Conservation (phyloP, 2,113 vertebrate species). For the Sisor rabdophorus region DNA sequence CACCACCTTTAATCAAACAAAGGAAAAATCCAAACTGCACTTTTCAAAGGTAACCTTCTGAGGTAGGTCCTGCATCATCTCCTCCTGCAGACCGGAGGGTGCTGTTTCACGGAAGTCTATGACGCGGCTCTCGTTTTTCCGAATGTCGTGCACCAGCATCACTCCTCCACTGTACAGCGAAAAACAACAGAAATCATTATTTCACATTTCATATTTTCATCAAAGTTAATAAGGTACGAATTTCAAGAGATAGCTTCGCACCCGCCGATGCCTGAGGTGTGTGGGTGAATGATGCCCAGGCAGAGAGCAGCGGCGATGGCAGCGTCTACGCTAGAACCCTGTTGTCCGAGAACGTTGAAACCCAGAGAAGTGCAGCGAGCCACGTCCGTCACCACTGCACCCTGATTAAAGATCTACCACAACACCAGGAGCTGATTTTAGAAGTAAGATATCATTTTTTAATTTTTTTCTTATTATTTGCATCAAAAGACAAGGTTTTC, state of each 20-base stretch:
- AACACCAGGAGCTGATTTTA: neutral
- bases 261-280: conserved; percentile 92
- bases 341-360: conserved; percentile 77
- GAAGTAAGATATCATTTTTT: neutral
- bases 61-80: conserved; percentile 72
- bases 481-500: no score
- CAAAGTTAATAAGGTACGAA: neutral
- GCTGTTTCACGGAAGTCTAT: conserved; percentile 95
- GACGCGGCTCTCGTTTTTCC: conserved; percentile 83
- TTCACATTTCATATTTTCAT: no score
- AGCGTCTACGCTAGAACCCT: conserved; percentile 90
- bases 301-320: conserved; percentile 87
- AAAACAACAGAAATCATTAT: neutral
- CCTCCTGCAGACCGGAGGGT: conserved; percentile 76
- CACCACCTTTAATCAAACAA: no score
- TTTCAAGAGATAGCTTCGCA: conserved; percentile 50
- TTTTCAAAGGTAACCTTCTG: conserved; percentile 66
- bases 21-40: no score
- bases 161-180: conserved; percentile 81
- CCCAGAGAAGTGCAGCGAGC: conserved; percentile 85
- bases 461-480: no score
- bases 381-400: conserved; percentile 88
- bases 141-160: conserved; percentile 93
- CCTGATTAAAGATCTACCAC: conserved; percentile 83
- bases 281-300: conserved; percentile 85